A percentile compares a stretch with the other conserved stretches of the same genome.
Evolutionary conservation across 2,888 invertebrate species (phyloP).

Genomic region (Cerceris ruficornis): DNA sequence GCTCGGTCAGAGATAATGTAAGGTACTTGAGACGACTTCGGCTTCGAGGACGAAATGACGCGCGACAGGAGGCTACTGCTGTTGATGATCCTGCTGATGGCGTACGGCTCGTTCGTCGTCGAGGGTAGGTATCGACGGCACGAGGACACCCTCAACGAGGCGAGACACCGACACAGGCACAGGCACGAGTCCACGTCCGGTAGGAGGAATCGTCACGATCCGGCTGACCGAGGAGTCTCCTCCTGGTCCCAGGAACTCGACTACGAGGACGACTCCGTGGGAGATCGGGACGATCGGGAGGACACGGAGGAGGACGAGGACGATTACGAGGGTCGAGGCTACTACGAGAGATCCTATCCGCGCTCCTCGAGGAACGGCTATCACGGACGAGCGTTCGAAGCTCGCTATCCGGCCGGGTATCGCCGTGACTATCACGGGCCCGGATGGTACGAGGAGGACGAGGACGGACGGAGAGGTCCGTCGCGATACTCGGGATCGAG

Average conservation of each 20-base stretch:
- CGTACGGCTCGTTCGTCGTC: conserved; percentile 52
- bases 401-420: conserved; percentile 48
- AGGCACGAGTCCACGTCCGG: conserved; percentile 68
- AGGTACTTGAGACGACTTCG: conserved; percentile 37
- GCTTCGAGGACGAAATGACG: conserved; percentile 64
- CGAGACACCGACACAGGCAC: conserved; percentile 76
- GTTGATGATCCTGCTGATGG: conserved; percentile 63
- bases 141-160: conserved; percentile 53
- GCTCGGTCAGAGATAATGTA: conserved; percentile 64
- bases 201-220: conserved; percentile 53
- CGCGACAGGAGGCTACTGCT: conserved; percentile 64
- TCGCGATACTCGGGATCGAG: conserved; percentile 26
- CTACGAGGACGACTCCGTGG: conserved; percentile 58
- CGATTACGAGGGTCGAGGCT: conserved; percentile 43
- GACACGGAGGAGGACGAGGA: conserved; percentile 54
- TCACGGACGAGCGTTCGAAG: conserved; percentile 40
- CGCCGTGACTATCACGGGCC: conserved; percentile 27
- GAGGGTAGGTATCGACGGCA: conserved; percentile 66
- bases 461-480: conserved; percentile 44
- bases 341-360: conserved; percentile 49
- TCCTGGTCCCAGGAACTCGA: conserved; percentile 61
- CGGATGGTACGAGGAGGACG: conserved; percentile 40
- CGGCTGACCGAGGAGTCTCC: conserved; percentile 31
- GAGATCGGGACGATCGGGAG: conserved; percentile 58
- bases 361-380: conserved; percentile 23